phyloP scores from a whole-genome alignment of 2,113 vertebrate species.

The Irena cyanogastra region DNA sequence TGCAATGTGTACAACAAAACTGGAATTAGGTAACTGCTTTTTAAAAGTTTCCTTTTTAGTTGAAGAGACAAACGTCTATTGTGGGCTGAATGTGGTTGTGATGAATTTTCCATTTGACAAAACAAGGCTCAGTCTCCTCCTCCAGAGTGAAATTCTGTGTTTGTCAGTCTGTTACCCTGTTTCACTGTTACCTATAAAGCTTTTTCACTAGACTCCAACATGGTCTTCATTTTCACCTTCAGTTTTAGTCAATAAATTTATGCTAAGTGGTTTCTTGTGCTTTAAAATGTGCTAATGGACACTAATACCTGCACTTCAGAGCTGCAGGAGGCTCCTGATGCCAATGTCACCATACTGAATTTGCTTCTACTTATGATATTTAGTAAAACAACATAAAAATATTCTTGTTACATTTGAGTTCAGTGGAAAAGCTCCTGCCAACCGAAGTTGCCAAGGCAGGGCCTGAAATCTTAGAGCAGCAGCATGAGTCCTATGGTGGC shows the following conservation, averaged over 20 bases:
- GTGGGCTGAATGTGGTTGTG: not conserved
- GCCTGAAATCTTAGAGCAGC: not conserved
- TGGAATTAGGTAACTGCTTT: not conserved
- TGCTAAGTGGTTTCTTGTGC: not conserved
- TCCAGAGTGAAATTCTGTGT: not conserved
- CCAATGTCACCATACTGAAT: not conserved
- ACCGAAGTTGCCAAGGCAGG: not conserved
- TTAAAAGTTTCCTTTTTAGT: not conserved
- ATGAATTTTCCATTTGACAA: not conserved
- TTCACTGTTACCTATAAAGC: not conserved
- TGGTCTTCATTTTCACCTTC: not conserved
- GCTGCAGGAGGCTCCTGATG: not conserved
- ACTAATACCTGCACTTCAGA: not conserved
- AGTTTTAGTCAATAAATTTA: not conserved
- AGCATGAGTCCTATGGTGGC: not conserved
- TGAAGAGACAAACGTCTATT: not conserved
- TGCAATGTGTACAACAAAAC: not conserved
- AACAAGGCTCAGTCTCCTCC: not conserved
- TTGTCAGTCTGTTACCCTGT: not conserved
- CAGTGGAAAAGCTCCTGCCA: not conserved
- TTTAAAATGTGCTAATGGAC: slow-evolving; percentile 9
- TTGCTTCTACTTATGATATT: not conserved
- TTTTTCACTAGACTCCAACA: not conserved
- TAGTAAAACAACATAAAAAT: not conserved
- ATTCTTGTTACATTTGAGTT: not conserved